Conservation (phyloP, 2,888 invertebrate species). For the Drosophila crucigera region DNA sequence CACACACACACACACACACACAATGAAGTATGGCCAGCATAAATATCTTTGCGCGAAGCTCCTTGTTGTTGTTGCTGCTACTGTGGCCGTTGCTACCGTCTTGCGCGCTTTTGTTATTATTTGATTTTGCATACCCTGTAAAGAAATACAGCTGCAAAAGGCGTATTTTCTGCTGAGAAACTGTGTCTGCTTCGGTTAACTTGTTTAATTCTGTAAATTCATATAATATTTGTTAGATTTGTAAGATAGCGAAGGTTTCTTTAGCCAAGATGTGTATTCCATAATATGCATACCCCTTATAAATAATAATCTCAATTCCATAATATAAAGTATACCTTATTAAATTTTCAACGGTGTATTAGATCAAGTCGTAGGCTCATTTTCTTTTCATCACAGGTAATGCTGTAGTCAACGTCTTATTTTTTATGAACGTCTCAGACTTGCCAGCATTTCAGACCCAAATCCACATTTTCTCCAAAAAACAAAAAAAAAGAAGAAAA, state of each 20-base stretch:
- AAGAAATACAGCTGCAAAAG: not conserved
- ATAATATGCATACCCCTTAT: not conserved
- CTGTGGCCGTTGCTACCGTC: constrained; percentile 54
- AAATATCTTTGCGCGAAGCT: constrained; percentile 33
- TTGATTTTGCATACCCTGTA: constrained; percentile 60
- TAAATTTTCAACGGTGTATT: not conserved
- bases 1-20: constrained; percentile 5
- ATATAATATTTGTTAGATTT: not conserved
- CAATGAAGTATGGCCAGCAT: constrained; percentile 35
- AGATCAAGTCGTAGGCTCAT: not conserved
- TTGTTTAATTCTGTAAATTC: not conserved
- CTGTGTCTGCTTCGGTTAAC: not conserved
- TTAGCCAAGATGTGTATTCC: not conserved
- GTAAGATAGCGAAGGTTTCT: not conserved
- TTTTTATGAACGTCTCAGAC: constrained; percentile 9
- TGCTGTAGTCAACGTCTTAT: not conserved
- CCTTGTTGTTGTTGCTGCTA: constrained; percentile 22
- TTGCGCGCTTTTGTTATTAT: constrained; percentile 72
- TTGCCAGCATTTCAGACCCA: constrained; percentile 37
- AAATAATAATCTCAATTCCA: not conserved
- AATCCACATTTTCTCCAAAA: constrained; percentile 48
- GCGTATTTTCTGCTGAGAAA: constrained; percentile 6
- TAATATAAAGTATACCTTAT: not conserved
- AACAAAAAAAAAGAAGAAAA: constrained; percentile 23
- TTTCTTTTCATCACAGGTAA: constrained; percentile 14